Evolutionary conservation across 2,113 vertebrate genomes (phyloP), one percentile per base, ranked within the genome.

Genomic region (Malurus elegans): DNA sequence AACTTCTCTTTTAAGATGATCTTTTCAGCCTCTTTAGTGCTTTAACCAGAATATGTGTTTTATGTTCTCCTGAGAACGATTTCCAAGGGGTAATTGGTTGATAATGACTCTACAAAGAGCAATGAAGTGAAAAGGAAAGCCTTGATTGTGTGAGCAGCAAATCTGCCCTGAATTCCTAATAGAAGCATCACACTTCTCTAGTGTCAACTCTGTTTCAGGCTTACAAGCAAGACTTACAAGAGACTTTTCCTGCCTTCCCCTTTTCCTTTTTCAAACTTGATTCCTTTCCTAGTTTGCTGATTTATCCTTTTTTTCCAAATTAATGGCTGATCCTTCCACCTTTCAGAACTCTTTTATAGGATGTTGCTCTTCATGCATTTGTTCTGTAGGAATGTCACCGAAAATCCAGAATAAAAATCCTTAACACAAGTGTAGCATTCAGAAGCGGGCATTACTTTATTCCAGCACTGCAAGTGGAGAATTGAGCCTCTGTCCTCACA

Each of bases 91-190:
- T 31, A 78, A 32, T 16, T 57, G 60, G 29, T 21, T 54, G 50
- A 8, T 73, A 26, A 69, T 6, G 50, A 48, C 50, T 73, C 65
- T 31, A 4, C 42, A 34, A 34, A 14, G 50, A 78, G 70, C 60
- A 67, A 15, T 9, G 31, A 29, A 70, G 31, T 65, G 13, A n/a
- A 34, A 21, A 65, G 31, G 23, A 38, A 44, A 15, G 23, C 13
- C 5, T 5, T 40, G 48, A 16, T 21, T 19, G 18, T 5, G 14
- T 10, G 32, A 2, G 18, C 34, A 45, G 38, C 47, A 40, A 9
- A 88, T 40, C 53, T 67, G 31, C 60, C 53, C 57, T 0, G 1
- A 4, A 24, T 71, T 51, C 31, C 24, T 38, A 1, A 3, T 0
- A 9, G 66, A 45, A 54, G 5, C 3, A 1, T 65, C 75, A 16